Evolutionary conservation across 2,888 invertebrate genomes (phyloP).

Genomic region (Latrodectus elegans): DNA sequence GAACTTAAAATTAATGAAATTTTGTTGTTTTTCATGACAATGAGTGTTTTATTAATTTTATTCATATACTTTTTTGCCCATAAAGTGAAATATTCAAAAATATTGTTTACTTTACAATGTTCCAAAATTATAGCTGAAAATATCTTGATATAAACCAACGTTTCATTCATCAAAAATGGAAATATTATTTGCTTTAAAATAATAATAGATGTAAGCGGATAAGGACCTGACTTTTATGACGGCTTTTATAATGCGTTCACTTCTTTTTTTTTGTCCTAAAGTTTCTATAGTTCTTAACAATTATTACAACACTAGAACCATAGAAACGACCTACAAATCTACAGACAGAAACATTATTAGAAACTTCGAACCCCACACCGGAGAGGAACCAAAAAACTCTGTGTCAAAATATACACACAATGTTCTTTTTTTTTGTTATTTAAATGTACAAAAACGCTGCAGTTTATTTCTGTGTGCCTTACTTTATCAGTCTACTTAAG

Average conservation of each 20-base stretch:
- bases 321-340: constrained; percentile 66
- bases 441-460: constrained; percentile 5
- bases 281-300: constrained; percentile 59
- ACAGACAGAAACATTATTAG: constrained; percentile 40
- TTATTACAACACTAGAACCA: constrained; percentile 63
- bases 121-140: neutral
- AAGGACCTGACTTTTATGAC: neutral
- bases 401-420: constrained; percentile 48
- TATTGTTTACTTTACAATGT: neutral
- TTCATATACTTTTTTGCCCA: neutral
- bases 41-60: no score
- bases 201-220: no score
- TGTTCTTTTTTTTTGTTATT: neutral
- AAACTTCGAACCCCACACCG: constrained; percentile 40
- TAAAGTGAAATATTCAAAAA: neutral
- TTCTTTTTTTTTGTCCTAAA: constrained; percentile 16
- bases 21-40: no score
- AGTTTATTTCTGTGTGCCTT: constrained; percentile 1
- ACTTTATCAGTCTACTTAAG: no score
- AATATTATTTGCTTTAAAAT: no score
- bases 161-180: no score
- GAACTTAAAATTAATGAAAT: no score
- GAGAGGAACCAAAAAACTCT: constrained; percentile 10
- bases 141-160: no score
- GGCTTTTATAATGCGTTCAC: constrained; percentile 22